These are phyloP conservation scores for Tangara arthus DNA, from an alignment of 2,797 vertebrate species.

Conservation along the genomic window DNA sequence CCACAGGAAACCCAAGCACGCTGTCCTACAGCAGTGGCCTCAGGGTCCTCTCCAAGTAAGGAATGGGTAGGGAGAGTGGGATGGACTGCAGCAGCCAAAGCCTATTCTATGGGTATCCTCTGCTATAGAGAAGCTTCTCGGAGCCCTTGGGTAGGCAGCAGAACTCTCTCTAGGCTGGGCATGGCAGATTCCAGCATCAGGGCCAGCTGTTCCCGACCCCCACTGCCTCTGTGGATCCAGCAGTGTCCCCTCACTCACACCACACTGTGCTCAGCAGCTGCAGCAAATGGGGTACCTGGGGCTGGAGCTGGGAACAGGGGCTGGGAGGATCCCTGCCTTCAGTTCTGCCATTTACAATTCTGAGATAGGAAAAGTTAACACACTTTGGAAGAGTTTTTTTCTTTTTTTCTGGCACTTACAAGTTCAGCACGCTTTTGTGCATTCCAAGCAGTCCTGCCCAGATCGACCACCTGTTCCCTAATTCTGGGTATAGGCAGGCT, in stretches of 20 bases:
- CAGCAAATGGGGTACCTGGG: background rate
- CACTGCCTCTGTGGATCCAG: fast-evolving
- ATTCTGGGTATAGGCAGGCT: slow-evolving; percentile 82
- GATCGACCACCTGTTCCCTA: slow-evolving; percentile 81
- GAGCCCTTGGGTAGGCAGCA: background rate
- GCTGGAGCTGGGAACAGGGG: background rate
- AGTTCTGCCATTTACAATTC: slow-evolving; percentile 64
- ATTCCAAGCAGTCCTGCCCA: slow-evolving; percentile 80
- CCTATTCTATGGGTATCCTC: fast-evolving
- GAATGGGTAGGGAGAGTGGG: fast-evolving
- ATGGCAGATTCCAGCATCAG: fast-evolving
- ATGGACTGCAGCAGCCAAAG: fast-evolving
- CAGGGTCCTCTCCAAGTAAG: no score
- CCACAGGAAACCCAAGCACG: background rate
- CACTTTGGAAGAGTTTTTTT: slow-evolving; percentile 65
- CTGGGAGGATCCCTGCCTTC: slow-evolving; percentile 19
- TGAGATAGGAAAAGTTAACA: slow-evolving; percentile 72
- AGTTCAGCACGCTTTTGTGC: slow-evolving; percentile 78
- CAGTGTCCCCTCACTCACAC: fast-evolving
- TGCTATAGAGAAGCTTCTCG: no score
- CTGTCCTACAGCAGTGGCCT: background rate
- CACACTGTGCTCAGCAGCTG: background rate
- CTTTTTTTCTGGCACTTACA: slow-evolving; percentile 74
- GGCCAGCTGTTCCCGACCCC: background rate
- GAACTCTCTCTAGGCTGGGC: fast-evolving